Percentiles rank a stretch among this genome's conserved stretches.
phyloP scores from a whole-genome alignment of 2,113 vertebrate species.

The Brachyhypopomus gauderio region DNA sequence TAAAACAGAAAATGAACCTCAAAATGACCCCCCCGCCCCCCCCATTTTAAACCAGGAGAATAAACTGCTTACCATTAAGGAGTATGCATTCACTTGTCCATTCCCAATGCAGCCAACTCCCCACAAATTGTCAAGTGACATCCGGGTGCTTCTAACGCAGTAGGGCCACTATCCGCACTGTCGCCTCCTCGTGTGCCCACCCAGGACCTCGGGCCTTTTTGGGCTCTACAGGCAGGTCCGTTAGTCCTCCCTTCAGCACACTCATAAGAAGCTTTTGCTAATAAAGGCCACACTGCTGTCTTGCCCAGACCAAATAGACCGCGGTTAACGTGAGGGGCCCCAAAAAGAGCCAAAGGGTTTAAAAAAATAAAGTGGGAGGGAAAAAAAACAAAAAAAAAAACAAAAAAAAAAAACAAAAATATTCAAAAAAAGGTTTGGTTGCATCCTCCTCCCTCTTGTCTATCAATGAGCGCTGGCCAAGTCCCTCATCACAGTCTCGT shows the following conservation, averaged over 20 bases:
- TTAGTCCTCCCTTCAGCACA: slow-evolving; percentile 75
- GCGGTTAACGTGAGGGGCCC: slow-evolving; percentile 71
- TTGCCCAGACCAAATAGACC: slow-evolving; percentile 98
- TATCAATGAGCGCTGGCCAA: slow-evolving; percentile 68
- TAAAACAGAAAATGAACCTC: slow-evolving; percentile 53
- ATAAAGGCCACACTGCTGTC: slow-evolving; percentile 97
- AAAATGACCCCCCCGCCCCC: slow-evolving; percentile 74
- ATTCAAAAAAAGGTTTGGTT: slow-evolving; percentile 17
- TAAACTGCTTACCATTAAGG: slow-evolving; percentile 85
- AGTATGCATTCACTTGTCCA: slow-evolving; percentile 94
- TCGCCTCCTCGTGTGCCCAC: slow-evolving; percentile 92
- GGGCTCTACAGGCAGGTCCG: slow-evolving; percentile 83
- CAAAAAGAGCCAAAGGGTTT: slow-evolving; percentile 58
- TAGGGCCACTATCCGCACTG: slow-evolving; percentile 96
- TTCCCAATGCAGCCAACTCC: slow-evolving; percentile 92
- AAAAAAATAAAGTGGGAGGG: slow-evolving; percentile 40
- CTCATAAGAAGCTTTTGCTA: slow-evolving; percentile 88
- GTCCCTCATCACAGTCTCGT: slow-evolving; percentile 84
- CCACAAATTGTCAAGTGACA: slow-evolving; percentile 99
- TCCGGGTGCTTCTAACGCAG: slow-evolving; percentile 98
- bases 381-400: slow-evolving; percentile 19
- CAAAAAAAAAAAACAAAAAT: no score
- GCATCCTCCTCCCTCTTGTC: slow-evolving; percentile 64
- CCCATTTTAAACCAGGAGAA: slow-evolving; percentile 70
- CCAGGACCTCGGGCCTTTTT: slow-evolving; percentile 85